Evolutionary conservation across 2,113 vertebrate genomes (phyloP).

Genomic region (Albula goreensis): DNA sequence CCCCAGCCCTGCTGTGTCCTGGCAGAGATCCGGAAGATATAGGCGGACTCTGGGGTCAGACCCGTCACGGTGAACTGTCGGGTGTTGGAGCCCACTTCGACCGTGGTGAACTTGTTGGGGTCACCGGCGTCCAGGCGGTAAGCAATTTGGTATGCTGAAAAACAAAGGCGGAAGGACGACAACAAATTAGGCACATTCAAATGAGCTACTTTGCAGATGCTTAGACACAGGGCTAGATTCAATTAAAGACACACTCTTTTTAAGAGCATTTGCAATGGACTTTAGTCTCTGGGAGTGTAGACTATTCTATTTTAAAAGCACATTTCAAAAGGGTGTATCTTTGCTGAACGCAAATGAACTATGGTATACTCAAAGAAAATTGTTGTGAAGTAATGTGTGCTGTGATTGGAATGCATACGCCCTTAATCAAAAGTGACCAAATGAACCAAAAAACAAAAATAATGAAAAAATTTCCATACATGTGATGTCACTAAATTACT

Average conservation of each 20-base stretch:
- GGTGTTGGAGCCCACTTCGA: slow-evolving; percentile 87
- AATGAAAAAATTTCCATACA: neutral
- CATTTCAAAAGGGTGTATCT: too few relatives aligned
- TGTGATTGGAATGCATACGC: too few relatives aligned
- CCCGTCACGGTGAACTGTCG: slow-evolving; percentile 86
- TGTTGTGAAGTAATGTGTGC: too few relatives aligned
- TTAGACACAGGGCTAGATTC: too few relatives aligned
- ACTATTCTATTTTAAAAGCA: too few relatives aligned
- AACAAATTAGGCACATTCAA: too few relatives aligned
- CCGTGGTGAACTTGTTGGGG: slow-evolving; percentile 84
- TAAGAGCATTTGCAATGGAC: too few relatives aligned
- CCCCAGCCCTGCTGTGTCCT: slow-evolving; percentile 95
- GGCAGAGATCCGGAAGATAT: slow-evolving; percentile 84
- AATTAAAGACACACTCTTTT: too few relatives aligned
- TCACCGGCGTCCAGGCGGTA: slow-evolving; percentile 85
- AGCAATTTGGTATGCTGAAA: slow-evolving; percentile 88
- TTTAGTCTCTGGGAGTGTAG: too few relatives aligned
- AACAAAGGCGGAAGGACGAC: neutral
- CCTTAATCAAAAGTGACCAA: neutral
- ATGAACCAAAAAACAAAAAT: neutral
- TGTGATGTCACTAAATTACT: neutral
- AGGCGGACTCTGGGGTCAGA: slow-evolving; percentile 80
- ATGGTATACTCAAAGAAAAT: too few relatives aligned
- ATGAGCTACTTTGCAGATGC: too few relatives aligned
- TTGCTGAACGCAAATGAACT: too few relatives aligned